Conservation (phyloP, 2,888 invertebrate genomes). For the Amphipyra tragopoginis region DNA sequence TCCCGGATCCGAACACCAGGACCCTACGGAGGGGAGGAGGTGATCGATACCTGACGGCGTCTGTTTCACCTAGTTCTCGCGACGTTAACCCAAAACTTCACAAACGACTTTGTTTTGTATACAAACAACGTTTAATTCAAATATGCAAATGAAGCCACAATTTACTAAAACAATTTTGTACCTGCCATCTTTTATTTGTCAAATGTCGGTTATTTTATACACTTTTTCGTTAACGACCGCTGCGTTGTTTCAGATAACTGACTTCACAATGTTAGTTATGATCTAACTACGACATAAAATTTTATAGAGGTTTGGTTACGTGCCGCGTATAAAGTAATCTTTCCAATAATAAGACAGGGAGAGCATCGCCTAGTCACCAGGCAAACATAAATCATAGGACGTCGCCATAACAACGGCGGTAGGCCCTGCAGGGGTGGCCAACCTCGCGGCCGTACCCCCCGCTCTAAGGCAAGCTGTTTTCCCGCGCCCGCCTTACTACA, state of each 20-base stretch:
- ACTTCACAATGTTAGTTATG: slow-evolving; percentile 54
- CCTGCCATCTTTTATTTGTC: slow-evolving; percentile 38
- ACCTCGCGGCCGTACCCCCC: slow-evolving; percentile 61
- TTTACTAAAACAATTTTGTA: slow-evolving; percentile 37
- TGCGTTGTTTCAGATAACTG: slow-evolving; percentile 49
- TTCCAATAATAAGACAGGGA: slow-evolving; percentile 43
- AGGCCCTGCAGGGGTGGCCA: slow-evolving; percentile 70
- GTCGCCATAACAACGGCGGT: slow-evolving; percentile 79
- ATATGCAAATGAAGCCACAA: slow-evolving; percentile 36
- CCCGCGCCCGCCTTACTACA: slow-evolving; percentile 78
- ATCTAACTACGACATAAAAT: slow-evolving; percentile 42
- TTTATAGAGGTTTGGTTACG: slow-evolving; percentile 53
- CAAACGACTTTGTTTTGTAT: slow-evolving; percentile 49
- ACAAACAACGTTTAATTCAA: slow-evolving; percentile 52
- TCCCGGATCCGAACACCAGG: slow-evolving; percentile 47
- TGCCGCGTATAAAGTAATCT: slow-evolving; percentile 44
- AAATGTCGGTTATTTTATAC: slow-evolving; percentile 54
- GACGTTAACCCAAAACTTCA: slow-evolving; percentile 21
- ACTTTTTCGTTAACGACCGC: slow-evolving; percentile 47
- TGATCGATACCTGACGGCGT: slow-evolving; percentile 54
- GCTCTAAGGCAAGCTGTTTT: slow-evolving; percentile 70
- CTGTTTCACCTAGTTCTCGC: slow-evolving; percentile 42
- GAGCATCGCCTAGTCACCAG: slow-evolving; percentile 69
- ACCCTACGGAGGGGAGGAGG: slow-evolving; percentile 42
- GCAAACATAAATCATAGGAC: slow-evolving; percentile 79